These are phyloP conservation scores for Ceyx cyanopectus DNA, from an alignment of 2,113 vertebrate genomes.

Conservation along the genomic window DNA sequence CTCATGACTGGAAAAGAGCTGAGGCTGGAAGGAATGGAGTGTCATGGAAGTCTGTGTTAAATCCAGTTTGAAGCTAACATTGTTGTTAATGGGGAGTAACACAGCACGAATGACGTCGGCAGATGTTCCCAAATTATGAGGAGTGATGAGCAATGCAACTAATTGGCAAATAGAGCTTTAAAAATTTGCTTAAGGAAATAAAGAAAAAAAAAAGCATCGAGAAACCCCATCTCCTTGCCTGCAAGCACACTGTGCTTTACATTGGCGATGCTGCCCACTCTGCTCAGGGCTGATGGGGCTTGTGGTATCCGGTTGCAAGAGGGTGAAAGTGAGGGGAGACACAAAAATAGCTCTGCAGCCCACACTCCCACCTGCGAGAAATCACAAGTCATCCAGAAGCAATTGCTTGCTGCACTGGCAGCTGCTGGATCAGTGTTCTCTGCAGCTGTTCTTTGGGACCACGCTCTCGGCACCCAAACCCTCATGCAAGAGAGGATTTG, in stretches of 20 bases:
- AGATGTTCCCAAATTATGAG: neutral
- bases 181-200: neutral
- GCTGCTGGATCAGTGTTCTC: neutral
- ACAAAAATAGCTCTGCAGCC: conserved; percentile 50
- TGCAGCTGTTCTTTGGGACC: neutral
- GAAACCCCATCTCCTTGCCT: neutral
- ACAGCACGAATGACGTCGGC: neutral
- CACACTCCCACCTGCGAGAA: conserved; percentile 1
- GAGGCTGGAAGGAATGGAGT: neutral
- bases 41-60: neutral
- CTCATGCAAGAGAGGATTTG: neutral
- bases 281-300: neutral
- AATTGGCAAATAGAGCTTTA: neutral
- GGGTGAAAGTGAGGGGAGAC: conserved; percentile 43
- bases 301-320: conserved; percentile 24
- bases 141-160: neutral
- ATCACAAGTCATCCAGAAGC: conserved; percentile 1
- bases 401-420: neutral
- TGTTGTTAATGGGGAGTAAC: neutral
- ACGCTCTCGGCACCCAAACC: neutral
- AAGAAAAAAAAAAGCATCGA: neutral
- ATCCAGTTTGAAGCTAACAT: neutral
- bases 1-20: neutral
- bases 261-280: neutral
- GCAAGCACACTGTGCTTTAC: neutral